Percentiles rank a stretch among this genome's conserved stretches.
phyloP scores from a whole-genome alignment of 2,113 vertebrate species.

The Pedionomus torquatus region DNA sequence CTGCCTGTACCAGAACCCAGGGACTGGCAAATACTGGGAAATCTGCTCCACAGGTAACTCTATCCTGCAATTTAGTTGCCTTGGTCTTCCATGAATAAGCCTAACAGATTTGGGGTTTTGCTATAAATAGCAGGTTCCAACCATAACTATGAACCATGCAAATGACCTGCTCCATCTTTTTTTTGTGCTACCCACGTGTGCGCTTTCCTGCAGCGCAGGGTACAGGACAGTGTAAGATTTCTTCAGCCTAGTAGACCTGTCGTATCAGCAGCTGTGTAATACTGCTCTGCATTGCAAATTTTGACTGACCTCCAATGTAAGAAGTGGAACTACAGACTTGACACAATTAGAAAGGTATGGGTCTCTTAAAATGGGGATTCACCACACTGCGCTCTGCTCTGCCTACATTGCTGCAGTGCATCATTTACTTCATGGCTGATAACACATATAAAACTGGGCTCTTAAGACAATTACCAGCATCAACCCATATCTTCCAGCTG shows the following conservation, averaged over 20 bases:
- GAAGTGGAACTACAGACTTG: neutral
- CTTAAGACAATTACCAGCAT: neutral
- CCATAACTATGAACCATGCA: neutral
- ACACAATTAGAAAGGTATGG: neutral
- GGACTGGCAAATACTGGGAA: neutral
- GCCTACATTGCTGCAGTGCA: neutral
- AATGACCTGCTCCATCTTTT: neutral
- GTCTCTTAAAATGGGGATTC: neutral
- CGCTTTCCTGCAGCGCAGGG: neutral
- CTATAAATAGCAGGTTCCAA: neutral
- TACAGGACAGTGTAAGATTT: neutral
- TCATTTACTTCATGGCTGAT: neutral
- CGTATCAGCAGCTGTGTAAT: neutral
- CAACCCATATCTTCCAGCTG: neutral
- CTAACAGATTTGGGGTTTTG: neutral
- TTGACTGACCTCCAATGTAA: neutral
- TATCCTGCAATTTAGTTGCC: neutral
- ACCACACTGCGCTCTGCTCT: neutral
- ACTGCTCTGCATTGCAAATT: neutral
- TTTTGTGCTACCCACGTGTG: rapidly evolving
- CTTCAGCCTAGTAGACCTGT: neutral
- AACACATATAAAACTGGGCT: neutral
- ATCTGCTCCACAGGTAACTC: neutral
- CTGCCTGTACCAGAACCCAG: neutral
- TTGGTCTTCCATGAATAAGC: neutral